Percentiles rank a stretch among this genome's conserved stretches.
Evolutionary conservation across 1,140 invertebrate genomes (phyloP).

Genomic region (Battus philenor): DNA sequence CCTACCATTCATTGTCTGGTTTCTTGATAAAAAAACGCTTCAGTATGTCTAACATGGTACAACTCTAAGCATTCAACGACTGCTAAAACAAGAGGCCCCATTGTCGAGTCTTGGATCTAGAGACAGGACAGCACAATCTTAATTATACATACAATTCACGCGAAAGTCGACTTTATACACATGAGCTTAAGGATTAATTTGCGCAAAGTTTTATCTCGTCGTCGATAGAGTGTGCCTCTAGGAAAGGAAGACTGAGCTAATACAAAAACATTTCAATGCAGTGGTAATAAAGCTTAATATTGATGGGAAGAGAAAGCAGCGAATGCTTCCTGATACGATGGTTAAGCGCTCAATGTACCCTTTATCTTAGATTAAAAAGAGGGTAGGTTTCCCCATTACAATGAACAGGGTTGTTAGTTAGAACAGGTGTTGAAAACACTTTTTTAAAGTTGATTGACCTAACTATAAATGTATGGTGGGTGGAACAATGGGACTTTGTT

Average conservation of each 20-base stretch:
- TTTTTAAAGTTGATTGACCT: conserved; percentile 17
- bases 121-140: conserved; percentile 32
- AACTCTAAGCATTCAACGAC: conserved; percentile 39
- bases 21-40: conserved; percentile 12
- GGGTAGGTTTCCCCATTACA: conserved; percentile 24
- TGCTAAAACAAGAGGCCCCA: conserved; percentile 65
- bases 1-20: too few relatives aligned
- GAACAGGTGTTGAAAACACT: conserved; percentile 34
- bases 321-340: conserved; percentile 37
- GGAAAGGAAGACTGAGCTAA: conserved; percentile 4
- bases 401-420: conserved; percentile 25
- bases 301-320: conserved; percentile 20
- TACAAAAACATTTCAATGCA: conserved; percentile 16
- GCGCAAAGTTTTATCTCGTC: conserved; percentile 20
- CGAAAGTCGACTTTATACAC: conserved; percentile 14
- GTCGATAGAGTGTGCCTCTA: conserved; percentile 12
- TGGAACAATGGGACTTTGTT: conserved; percentile 15
- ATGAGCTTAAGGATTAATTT: not conserved
- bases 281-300: conserved; percentile 15
- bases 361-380: conserved; percentile 71
- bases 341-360: conserved; percentile 66
- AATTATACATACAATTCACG: not conserved
- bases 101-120: conserved; percentile 64
- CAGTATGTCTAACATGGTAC: conserved; percentile 1
- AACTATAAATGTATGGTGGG: conserved; percentile 11